Evolutionary conservation across 2,888 invertebrate species (phyloP), one percentile per base, ranked within the genome.

Genomic region (Keiferia lycopersicella): DNA sequence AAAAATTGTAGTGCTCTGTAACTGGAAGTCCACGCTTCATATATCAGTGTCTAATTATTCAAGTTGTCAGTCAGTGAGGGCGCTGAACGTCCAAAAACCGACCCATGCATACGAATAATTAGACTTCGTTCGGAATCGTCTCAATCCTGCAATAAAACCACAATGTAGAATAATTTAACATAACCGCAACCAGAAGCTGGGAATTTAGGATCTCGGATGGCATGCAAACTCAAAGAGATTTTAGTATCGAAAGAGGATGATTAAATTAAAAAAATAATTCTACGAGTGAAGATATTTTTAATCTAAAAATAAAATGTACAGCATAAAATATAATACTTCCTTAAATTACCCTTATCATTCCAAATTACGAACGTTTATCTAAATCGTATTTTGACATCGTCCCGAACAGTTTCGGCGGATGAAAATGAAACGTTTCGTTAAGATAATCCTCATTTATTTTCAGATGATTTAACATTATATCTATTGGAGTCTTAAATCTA

Each of bases 371-470:
- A 56, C 56, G 30, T 12, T 34, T 68, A 67, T 69, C 69, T 66
- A 71, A 72, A 69, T 66, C 66, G 71, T 66, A 67, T 69, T n/a
- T n/a, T 64, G 39, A 60, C 58, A 7, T 38, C 61, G 65, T 70
- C 65, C 53, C 61, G 62, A 53, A 56, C 30, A 63, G 61, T 64
- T 62, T 71, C 71, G 69, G 73, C 75, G 71, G 83, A 77, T 75
- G 65, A 10, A 72, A 79, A 84, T 82, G 73, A 81, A 83, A 73
- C 80, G 78, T 77, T 76, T 75, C 79, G 77, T 76, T 68, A 70
- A 70, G 75, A 74, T 76, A 73, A 78, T 78, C 70, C 73, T 77
- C 76, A 73, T 84, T 83, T 82, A 83, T 82, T 84, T 83, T 71
- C 76, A 78, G 72, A 30, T 75, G 79, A 79, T 82, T 82, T 71